Evolutionary conservation across 2,797 vertebrate species (phyloP), one percentile per base, ranked within the genome.

Genomic region (Myiotriccus ornatus): DNA sequence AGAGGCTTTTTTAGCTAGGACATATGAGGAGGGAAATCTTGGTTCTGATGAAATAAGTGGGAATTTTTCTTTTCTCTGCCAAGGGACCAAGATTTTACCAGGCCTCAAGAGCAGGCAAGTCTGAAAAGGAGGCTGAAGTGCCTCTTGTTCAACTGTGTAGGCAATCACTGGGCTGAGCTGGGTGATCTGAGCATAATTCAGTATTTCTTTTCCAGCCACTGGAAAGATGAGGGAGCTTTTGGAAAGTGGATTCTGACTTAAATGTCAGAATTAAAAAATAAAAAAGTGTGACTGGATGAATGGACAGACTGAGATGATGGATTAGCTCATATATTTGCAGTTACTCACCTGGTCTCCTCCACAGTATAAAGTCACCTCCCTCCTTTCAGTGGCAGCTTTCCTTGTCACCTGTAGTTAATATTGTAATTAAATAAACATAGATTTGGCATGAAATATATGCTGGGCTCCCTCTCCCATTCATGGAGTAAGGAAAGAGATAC

Each of bases 381-480:
- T 91, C 57, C 76, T 81, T 87, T 91, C 60, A 74, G 75, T 80
- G 91, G 34, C 89, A 96, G 75, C 56, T 91, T 95, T 95, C 89
- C 43, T 92, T 91, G 79, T 88, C 65, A 62, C 24, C 35, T 75
- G 14, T 83, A 81, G 83, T 93, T 93, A 90, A 73, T 73, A 87
- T 21, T 74, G 53, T 91, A 91, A 94, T 93, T 92, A 94, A 90
- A 88, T 86, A 95, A 95, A 91, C 69, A 81, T 22, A 73, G 59
- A 65, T 91, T 84, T 94, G 85, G 56, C 64, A 64, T 43, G 28
- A 74, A 88, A 50, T 77, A 93, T 91, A n/a, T 85, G 46, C 85
- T 93, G 76, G 32, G 60, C 32, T 83, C 76, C 56, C 43, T 69
- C 43, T 94, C 39, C 16, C 24, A 34, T 89, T 89, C 64, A 67